A percentile compares a stretch with the other conserved stretches of the same genome.
These are phyloP conservation scores for Antheraea assamensis DNA, from an alignment of 2,888 invertebrate genomes.

Conservation along the genomic window DNA sequence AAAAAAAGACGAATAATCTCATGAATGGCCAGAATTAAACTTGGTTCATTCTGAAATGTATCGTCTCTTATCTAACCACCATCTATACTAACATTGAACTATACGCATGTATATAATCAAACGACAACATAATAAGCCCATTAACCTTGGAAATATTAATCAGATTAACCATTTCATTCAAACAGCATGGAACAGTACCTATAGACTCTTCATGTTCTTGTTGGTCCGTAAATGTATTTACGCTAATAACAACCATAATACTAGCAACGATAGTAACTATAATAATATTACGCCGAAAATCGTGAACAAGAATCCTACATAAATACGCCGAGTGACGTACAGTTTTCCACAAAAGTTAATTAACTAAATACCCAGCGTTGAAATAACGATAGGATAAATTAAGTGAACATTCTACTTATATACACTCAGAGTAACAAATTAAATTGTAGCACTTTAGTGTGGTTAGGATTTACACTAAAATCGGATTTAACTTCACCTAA, in stretches of 20 bases:
- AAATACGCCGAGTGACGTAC: slow-evolving; percentile 32
- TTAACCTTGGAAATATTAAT: slow-evolving; percentile 1
- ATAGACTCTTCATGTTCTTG: slow-evolving; percentile 28
- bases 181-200: slow-evolving; percentile 25
- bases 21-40: too few species aligned
- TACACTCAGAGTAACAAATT: slow-evolving; percentile 23
- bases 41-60: neutral
- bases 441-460: slow-evolving; percentile 29
- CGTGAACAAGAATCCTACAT: slow-evolving; percentile 35
- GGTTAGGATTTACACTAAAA: slow-evolving; percentile 26
- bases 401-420: slow-evolving; percentile 16
- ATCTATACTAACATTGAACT: neutral
- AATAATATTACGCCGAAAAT: slow-evolving; percentile 43
- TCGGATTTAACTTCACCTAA: slow-evolving; percentile 25
- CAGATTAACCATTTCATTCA: slow-evolving; percentile 18
- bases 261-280: slow-evolving; percentile 37
- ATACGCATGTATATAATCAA: neutral
- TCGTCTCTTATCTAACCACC: neutral
- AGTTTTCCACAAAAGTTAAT: slow-evolving; percentile 34
- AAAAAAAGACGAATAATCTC: too few species aligned
- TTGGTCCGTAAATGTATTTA: slow-evolving; percentile 43
- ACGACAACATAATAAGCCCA: neutral
- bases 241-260: slow-evolving; percentile 41
- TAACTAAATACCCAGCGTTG: slow-evolving; percentile 30
- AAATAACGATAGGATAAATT: slow-evolving; percentile 20